phyloP scores from a whole-genome alignment of 2,888 invertebrate genomes.

The Nasonovia ribisnigri region DNA sequence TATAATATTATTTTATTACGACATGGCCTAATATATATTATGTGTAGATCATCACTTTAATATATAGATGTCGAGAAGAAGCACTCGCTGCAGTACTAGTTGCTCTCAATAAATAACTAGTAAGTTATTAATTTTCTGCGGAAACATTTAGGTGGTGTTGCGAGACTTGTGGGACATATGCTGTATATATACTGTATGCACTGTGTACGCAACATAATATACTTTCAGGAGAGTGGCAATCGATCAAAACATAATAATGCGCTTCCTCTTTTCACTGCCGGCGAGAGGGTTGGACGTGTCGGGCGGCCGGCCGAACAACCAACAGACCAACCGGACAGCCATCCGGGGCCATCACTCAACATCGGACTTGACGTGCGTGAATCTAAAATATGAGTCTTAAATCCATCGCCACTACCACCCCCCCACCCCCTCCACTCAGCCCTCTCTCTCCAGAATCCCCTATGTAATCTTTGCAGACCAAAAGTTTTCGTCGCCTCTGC shows the following conservation, averaged over 20 bases:
- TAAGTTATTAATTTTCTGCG: not conserved
- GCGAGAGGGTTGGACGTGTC: not conserved
- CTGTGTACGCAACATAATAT: not conserved
- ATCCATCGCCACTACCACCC: not conserved
- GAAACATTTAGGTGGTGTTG: not conserved
- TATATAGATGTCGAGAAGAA: not conserved
- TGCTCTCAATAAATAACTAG: not conserved
- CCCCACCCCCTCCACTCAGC: accelerated
- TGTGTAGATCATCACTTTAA: not conserved
- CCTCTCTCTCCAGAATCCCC: not conserved
- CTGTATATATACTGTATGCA: not conserved
- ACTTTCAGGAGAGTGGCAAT: not conserved
- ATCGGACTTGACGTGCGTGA: not conserved
- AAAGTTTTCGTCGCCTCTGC: not conserved
- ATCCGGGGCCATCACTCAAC: constrained; percentile 30
- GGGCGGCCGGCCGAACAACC: not conserved
- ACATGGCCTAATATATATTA: not conserved
- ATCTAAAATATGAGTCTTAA: constrained; percentile 7
- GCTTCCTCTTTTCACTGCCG: not conserved
- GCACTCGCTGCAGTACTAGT: too few species aligned
- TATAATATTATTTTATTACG: not conserved
- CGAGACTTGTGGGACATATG: not conserved
- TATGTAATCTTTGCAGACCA: not conserved
- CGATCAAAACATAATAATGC: constrained; percentile 20
- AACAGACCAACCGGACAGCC: not conserved